Evolutionary conservation across 1,140 invertebrate genomes (phyloP).

Genomic region (Copidosoma floridanum): DNA sequence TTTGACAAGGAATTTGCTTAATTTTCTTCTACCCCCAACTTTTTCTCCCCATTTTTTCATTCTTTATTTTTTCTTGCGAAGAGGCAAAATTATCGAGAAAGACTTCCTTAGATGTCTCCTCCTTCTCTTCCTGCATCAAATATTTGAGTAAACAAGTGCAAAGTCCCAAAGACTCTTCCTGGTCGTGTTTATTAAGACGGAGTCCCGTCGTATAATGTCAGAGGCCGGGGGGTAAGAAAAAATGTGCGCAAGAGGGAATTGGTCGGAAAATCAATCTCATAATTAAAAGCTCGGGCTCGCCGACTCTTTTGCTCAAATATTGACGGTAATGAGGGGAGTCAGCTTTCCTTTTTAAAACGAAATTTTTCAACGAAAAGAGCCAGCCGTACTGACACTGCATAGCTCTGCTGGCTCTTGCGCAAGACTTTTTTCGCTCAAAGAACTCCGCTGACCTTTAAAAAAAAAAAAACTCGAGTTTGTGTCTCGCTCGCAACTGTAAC

Average conservation of each 20-base stretch:
- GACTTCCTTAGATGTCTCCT: conserved; percentile 17
- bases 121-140: conserved; percentile 13
- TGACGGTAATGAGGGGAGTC: conserved; percentile 5
- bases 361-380: too few relatives aligned
- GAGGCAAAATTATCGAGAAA: not conserved
- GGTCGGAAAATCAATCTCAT: conserved; percentile 18
- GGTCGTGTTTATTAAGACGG: conserved; percentile 16
- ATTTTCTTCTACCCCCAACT: too few relatives aligned
- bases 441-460: too few relatives aligned
- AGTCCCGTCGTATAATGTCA: not conserved
- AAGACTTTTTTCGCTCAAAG: too few relatives aligned
- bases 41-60: too few relatives aligned
- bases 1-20: conserved; percentile 20
- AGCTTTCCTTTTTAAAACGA: not conserved
- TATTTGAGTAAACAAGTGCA: conserved; percentile 19
- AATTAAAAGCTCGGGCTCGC: conserved; percentile 11
- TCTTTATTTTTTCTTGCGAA: too few relatives aligned
- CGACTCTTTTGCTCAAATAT: conserved; percentile 17
- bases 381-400: too few relatives aligned
- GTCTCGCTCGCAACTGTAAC: too few relatives aligned
- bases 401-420: too few relatives aligned
- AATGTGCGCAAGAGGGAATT: not conserved
- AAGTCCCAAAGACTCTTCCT: not conserved
- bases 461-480: too few relatives aligned
- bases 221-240: not conserved